Conservation (phyloP, 2,113 vertebrate species). For the Archocentrus centrarchus region DNA sequence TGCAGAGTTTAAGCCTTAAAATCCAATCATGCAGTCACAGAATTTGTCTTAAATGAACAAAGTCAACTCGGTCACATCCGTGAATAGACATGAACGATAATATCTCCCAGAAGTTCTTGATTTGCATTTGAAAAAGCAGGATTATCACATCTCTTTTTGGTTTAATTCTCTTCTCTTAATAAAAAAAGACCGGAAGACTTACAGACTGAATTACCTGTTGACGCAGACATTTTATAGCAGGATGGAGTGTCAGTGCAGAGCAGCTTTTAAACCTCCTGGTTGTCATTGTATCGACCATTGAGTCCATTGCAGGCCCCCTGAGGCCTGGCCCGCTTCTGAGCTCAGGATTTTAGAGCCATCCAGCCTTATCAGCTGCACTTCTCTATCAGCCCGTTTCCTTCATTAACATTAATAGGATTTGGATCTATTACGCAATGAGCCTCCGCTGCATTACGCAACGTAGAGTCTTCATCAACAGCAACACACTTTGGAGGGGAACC, state of each 20-base stretch:
- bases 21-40: neutral
- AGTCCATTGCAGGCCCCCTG: neutral
- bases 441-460: constrained; percentile 61
- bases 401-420: constrained; percentile 77
- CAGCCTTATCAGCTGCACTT: constrained; percentile 51
- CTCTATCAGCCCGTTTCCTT: constrained; percentile 63
- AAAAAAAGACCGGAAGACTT: neutral
- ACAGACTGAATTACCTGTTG: constrained; percentile 17
- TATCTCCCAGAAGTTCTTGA: neutral
- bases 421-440: constrained; percentile 74
- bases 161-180: constrained; percentile 1
- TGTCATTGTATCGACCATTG: constrained; percentile 27
- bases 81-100: neutral
- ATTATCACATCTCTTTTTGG: neutral
- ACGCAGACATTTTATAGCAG: constrained; percentile 17
- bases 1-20: constrained; percentile 1
- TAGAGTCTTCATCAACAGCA: constrained; percentile 48
- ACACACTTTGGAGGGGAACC: constrained; percentile 24
- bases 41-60: constrained; percentile 12
- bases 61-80: neutral
- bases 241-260: constrained; percentile 12
- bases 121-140: constrained; percentile 37
- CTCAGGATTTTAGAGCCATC: constrained; percentile 45
- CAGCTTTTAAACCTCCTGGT: constrained; percentile 18
- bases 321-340: constrained; percentile 35